A percentile compares a stretch with the other conserved stretches of the same genome.
phyloP scores from a whole-genome alignment of 23 tunicate species.

The Oikopleura vanhoeffeni region DNA sequence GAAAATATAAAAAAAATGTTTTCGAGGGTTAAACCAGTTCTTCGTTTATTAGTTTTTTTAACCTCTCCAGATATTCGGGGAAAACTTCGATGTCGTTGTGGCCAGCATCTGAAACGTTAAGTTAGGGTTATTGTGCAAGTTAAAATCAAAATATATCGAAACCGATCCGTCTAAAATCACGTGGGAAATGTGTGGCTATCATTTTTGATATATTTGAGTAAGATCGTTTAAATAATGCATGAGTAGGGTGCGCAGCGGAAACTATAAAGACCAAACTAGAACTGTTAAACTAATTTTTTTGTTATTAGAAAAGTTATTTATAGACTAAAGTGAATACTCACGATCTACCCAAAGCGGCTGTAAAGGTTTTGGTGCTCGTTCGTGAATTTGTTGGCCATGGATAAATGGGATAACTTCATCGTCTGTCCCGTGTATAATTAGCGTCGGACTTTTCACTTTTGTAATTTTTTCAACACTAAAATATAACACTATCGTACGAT shows the following conservation, averaged over 20 bases:
- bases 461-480: constrained; percentile 68
- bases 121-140: neutral
- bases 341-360: constrained; percentile 95
- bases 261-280: no score
- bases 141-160: neutral
- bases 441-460: constrained; percentile 55
- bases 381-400: constrained; percentile 81
- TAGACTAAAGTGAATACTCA: constrained; percentile 8
- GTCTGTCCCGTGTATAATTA: constrained; percentile 93
- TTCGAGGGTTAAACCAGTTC: constrained; percentile 26
- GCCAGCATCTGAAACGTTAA: constrained; percentile 98
- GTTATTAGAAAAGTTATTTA: neutral
- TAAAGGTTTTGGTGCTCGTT: constrained; percentile 52
- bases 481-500: no score
- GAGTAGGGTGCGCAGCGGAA: no score
- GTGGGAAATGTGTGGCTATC: no score
- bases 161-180: no score
- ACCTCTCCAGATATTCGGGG: constrained; percentile 62
- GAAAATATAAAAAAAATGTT: no score
- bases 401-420: constrained; percentile 89
- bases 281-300: neutral
- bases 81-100: constrained; percentile 86
- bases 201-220: no score
- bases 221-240: no score
- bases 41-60: constrained; percentile 43